Percentiles rank a stretch among this genome's conserved stretches.
Evolutionary conservation across 2,797 vertebrate species (phyloP).

Genomic region (Hozukius guyotensis): DNA sequence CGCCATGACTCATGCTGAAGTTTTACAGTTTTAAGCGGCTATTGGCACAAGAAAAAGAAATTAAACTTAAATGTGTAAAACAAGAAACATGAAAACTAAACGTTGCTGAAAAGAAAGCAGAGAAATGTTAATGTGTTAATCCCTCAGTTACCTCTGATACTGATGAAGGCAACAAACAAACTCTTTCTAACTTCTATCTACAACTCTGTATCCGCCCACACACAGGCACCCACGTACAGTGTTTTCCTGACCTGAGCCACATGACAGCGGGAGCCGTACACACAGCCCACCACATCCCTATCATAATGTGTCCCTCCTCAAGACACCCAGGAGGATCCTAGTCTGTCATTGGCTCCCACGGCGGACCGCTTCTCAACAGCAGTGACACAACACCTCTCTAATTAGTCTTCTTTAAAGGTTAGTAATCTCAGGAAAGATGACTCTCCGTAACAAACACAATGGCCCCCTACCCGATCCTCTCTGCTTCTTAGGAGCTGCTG

Average conservation of each 20-base stretch:
- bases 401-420: conserved; percentile 74
- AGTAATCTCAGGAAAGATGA: conserved; percentile 70
- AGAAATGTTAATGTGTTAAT: not conserved
- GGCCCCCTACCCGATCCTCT: conserved; percentile 2
- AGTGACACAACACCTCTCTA: conserved; percentile 70
- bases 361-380: conserved; percentile 64
- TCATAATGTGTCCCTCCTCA: conserved; percentile 60
- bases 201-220: conserved; percentile 7
- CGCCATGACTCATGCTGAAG: not conserved
- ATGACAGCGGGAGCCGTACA: conserved; percentile 54
- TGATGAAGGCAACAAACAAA: conserved; percentile 5
- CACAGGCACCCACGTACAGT: conserved; percentile 12
- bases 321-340: conserved; percentile 60
- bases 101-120: not conserved
- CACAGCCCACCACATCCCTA: conserved; percentile 61
- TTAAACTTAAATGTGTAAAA: not conserved
- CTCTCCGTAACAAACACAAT: conserved; percentile 56
- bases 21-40: not conserved
- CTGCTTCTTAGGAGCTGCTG: conserved; percentile 17
- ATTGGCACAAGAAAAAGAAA: no score
- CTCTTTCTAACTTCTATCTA: conserved; percentile 3
- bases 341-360: conserved; percentile 66
- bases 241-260: conserved; percentile 50
- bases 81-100: not conserved
- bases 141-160: not conserved